phyloP scores from a whole-genome alignment of 2,113 vertebrate genomes.

The Chionodraco myersi region DNA sequence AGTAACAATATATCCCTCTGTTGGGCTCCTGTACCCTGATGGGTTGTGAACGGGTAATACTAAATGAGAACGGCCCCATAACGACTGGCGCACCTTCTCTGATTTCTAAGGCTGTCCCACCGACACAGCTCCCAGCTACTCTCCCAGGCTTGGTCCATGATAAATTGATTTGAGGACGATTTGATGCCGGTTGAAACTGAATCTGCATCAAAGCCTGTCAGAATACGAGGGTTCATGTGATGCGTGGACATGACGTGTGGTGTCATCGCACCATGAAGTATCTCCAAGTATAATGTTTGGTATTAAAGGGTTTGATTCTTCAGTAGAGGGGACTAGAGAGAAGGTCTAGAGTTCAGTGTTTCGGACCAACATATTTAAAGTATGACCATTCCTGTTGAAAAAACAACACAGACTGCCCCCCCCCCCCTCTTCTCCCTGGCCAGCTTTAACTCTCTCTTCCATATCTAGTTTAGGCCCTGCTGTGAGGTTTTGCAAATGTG shows the following conservation, averaged over 20 bases:
- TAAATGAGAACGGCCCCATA: neutral
- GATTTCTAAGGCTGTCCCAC: neutral
- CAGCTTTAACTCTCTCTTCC: conserved; percentile 22
- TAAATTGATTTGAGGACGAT: conserved; percentile 2
- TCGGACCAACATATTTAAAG: conserved; percentile 59
- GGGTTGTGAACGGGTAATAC: neutral
- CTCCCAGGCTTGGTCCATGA: neutral
- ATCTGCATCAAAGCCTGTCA: neutral
- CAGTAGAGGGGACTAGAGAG: conserved; percentile 38
- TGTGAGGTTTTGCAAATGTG: conserved; percentile 80
- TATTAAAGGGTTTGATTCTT: conserved; percentile 9
- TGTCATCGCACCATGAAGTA: neutral
- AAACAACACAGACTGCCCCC: conserved; percentile 50
- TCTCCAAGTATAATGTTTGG: neutral
- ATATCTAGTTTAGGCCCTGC: conserved; percentile 43
- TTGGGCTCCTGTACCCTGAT: neutral
- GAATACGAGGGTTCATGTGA: neutral
- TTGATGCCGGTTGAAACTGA: neutral
- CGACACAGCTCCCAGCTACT: neutral
- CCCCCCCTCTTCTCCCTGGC: conserved; percentile 19
- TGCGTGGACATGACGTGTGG: neutral
- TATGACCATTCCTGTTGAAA: conserved; percentile 41
- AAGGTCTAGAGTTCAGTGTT: conserved; percentile 54
- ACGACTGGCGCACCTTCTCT: neutral
- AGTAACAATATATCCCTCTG: neutral